Base-by-base conservation (phyloP, 1,140 invertebrate genomes). In the Drosophila littoralis region DNA sequence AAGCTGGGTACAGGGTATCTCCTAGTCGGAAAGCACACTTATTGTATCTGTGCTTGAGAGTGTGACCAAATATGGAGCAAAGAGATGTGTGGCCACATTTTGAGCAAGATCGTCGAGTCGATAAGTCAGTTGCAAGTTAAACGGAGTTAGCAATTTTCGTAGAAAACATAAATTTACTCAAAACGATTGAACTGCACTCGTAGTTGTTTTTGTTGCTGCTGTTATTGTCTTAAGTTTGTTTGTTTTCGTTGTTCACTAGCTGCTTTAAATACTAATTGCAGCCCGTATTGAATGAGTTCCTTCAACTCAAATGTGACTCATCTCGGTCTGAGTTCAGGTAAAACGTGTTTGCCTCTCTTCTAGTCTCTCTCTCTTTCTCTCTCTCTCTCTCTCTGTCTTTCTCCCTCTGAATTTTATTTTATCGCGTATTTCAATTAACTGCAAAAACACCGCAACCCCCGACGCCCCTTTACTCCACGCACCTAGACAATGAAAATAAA, bases 241-340 rank as follows among this genome's bases (percentile, higher is more conserved):
- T 64, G 17, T 54, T 40, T 61, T 3, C 59, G 12, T 22, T 51
- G 1, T 51, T 51, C 22, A 51, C 50, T 52, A 17, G 48, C 35
- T 58, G 57, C 57, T 32, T 68, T 67, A 55, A 32, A 59, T 32
- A 67, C 60, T 64, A 58, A 65, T 65, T 75, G 73, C 55, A 55
- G 58, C 32, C 61, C 52, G 45, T 40, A 33, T 32, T 38, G 55
- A 60, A 55, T 33, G 54, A 61, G 74, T 77, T 73, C 74, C 50
- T 77, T 77, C 74, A 77, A 77, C 74, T 46, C 57, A 45, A 43
- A 9, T 40, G 48, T 75, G 73, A 75, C 38, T 75, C 73, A 74
- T 38, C 32, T 12, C n/a, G 33, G n/a, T 51, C 32, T 35, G 36
- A 40, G 50, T 32, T 13, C 64, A 63, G 59, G 66, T 75, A 70